Evolutionary conservation across 2,888 invertebrate species (phyloP).

Genomic region (Drosophila buzzatii): DNA sequence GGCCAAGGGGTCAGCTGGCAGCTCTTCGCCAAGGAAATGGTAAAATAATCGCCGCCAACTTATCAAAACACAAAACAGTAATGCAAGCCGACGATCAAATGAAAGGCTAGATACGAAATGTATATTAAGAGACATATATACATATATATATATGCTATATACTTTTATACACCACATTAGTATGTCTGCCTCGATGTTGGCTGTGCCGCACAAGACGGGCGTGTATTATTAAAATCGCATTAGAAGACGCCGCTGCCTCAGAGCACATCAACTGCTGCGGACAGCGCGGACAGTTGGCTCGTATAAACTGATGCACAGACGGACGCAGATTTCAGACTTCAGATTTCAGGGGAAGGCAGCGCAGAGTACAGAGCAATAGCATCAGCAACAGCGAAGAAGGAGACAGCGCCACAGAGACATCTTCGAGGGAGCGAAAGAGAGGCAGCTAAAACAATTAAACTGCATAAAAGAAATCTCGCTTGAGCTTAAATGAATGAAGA

Average conservation of each 20-base stretch:
- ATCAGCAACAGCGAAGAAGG: not conserved
- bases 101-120: constrained; percentile 43
- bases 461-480: constrained; percentile 63
- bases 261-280: constrained; percentile 46
- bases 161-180: not conserved
- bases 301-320: constrained; percentile 66
- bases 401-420: constrained; percentile 7
- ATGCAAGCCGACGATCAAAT: constrained; percentile 62
- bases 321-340: constrained; percentile 11
- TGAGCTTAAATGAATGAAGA: constrained; percentile 20
- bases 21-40: constrained; percentile 65
- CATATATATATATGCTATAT: not conserved
- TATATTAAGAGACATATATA: constrained; percentile 15
- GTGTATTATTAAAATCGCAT: constrained; percentile 86
- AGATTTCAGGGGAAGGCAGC: constrained; percentile 6
- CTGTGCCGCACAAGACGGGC: constrained; percentile 74
- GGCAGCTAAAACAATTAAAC: constrained; percentile 63
- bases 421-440: constrained; percentile 8
- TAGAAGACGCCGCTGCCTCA: constrained; percentile 80
- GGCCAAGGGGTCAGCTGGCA: constrained; percentile 40
- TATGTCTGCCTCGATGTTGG: not conserved
- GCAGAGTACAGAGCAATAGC: not conserved
- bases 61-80: constrained; percentile 75
- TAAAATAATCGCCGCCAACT: constrained; percentile 78
- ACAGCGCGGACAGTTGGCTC: constrained; percentile 52